Percentiles rank a stretch among this genome's conserved stretches.
phyloP scores from a whole-genome alignment of 1,140 invertebrate genomes.

The Halyomorpha halys region DNA sequence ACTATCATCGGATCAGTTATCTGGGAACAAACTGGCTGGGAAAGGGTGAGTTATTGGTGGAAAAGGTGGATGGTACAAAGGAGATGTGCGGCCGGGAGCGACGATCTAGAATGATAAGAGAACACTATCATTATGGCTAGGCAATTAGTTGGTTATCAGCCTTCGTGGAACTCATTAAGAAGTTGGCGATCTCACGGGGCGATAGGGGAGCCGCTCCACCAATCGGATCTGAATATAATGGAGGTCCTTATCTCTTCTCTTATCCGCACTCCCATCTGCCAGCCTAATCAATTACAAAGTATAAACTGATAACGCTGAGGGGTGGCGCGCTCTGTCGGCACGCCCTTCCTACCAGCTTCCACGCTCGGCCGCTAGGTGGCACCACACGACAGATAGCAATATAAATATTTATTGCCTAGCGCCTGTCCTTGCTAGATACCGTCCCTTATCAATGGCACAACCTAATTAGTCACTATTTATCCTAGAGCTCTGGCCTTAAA shows the following conservation, averaged over 20 bases:
- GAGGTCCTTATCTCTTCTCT: neutral
- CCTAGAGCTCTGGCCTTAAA: too few species aligned
- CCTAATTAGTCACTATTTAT: too few species aligned
- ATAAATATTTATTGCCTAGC: too few species aligned
- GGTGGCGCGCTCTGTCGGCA: too few species aligned
- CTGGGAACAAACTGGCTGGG: too few species aligned
- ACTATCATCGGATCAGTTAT: too few species aligned
- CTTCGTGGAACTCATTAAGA: constrained; percentile 31
- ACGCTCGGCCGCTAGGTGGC: too few species aligned
- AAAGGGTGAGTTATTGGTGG: too few species aligned
- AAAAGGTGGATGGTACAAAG: neutral
- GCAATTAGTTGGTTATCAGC: constrained; percentile 28
- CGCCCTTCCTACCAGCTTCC: too few species aligned
- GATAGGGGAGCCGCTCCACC: constrained; percentile 18
- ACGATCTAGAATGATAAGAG: neutral
- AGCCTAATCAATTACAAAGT: constrained; percentile 15
- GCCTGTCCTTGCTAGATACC: too few species aligned
- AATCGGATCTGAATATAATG: constrained; percentile 29
- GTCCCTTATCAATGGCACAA: too few species aligned
- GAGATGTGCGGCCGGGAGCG: constrained; percentile 9
- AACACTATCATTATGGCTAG: constrained; percentile 23
- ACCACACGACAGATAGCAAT: too few species aligned
- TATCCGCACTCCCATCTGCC: neutral
- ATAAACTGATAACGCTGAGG: constrained; percentile 10
- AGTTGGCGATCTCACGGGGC: constrained; percentile 26